Percentiles rank a stretch among this genome's conserved stretches.
Conservation (phyloP, 2,888 invertebrate genomes). For the Myopa tessellatipennis region DNA sequence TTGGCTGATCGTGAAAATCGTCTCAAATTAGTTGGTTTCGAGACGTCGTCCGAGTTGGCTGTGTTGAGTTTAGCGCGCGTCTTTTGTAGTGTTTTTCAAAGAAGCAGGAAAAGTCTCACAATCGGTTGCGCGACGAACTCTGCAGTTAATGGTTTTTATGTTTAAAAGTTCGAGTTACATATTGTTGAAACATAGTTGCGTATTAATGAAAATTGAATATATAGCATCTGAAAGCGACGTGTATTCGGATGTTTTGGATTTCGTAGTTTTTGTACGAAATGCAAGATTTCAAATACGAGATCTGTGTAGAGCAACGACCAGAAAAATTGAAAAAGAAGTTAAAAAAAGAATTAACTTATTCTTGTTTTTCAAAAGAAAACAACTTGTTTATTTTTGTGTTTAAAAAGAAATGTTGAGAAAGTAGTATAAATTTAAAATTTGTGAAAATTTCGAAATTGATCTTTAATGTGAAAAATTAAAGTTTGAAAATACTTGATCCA, state of each 20-base stretch:
- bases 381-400: no score
- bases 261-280: not conserved
- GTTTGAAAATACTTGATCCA: not conserved
- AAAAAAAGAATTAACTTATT: not conserved
- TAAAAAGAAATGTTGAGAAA: not conserved
- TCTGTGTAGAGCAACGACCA: not conserved
- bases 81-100: constrained; percentile 11
- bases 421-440: not conserved
- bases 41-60: constrained; percentile 30
- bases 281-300: not conserved
- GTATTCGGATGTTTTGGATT: no score
- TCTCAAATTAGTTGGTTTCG: constrained; percentile 30
- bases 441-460: not conserved
- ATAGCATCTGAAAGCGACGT: not conserved
- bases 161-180: no score
- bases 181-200: not conserved
- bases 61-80: constrained; percentile 22
- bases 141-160: not conserved
- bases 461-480: no score
- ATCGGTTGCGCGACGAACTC: constrained; percentile 29
- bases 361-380: no score
- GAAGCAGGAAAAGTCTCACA: constrained; percentile 6
- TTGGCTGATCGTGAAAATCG: constrained; percentile 23
- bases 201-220: not conserved
- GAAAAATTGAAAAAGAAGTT: constrained; percentile 16